phyloP scores from a whole-genome alignment of 2,113 vertebrate species.

The Probosciger aterrimus region DNA sequence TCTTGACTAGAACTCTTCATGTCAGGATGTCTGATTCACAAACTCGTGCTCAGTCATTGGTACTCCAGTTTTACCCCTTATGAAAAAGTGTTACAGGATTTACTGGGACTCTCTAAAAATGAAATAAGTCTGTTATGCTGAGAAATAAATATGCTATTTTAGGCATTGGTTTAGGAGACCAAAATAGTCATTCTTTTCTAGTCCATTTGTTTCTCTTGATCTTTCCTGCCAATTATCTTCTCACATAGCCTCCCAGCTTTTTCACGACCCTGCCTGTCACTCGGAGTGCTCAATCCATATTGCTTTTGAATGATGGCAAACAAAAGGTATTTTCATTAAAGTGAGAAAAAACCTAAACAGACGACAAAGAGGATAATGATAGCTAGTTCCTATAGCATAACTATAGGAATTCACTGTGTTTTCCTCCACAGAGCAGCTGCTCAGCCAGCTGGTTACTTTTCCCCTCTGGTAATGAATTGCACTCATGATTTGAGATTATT shows the following conservation, averaged over 20 bases:
- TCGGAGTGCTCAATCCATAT: not conserved
- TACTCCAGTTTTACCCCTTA: not conserved
- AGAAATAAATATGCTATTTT: conserved; percentile 23
- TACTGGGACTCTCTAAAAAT: not conserved
- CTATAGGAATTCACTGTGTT: not conserved
- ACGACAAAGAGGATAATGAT: not conserved
- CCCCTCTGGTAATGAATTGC: not conserved
- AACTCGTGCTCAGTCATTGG: not conserved
- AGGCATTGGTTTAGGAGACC: not conserved
- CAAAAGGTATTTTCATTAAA: conserved; percentile 13
- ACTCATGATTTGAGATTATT: not conserved
- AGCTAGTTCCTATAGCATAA: not conserved
- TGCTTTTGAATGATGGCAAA: conserved; percentile 19
- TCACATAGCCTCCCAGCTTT: not conserved
- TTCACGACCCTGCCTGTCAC: not conserved
- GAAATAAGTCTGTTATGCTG: conserved; percentile 14
- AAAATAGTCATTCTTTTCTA: not conserved
- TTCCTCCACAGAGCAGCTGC: not conserved
- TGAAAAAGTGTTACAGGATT: not conserved
- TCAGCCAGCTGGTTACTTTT: conserved; percentile 1
- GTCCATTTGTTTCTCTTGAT: conserved; percentile 15
- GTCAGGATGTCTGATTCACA: conserved; percentile 21
- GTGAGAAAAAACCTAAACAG: not conserved
- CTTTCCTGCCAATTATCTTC: conserved; percentile 8
- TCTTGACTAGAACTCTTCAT: not conserved